Percentiles rank a stretch among this genome's conserved stretches.
phyloP scores from a whole-genome alignment of 1,140 invertebrate genomes.

The Temnothorax curvispinosus region DNA sequence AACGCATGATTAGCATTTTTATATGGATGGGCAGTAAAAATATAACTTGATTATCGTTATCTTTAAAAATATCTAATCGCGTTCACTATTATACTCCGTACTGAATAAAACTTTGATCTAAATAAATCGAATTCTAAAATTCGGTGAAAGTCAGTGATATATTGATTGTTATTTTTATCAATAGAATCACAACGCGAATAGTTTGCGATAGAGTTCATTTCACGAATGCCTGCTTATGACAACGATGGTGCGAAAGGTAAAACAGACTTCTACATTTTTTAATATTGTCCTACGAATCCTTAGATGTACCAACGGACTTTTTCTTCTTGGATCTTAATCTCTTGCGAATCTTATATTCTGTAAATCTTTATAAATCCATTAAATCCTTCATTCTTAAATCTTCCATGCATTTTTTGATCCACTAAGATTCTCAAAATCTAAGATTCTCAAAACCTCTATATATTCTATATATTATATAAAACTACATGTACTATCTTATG shows the following conservation, averaged over 20 bases:
- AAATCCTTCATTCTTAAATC: not conserved
- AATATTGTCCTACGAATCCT: not conserved
- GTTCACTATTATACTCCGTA: not conserved
- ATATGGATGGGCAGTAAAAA: not conserved
- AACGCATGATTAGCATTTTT: slow-evolving; percentile 5
- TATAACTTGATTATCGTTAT: not conserved
- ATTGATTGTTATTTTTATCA: slow-evolving; percentile 6
- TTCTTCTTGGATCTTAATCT: not conserved
- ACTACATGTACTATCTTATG: not conserved
- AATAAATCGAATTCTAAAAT: not conserved
- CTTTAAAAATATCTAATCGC: slow-evolving; percentile 2
- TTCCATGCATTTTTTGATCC: not conserved
- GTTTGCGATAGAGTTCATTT: slow-evolving; percentile 4
- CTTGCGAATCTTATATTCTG: not conserved
- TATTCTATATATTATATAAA: not conserved
- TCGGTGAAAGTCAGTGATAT: not conserved
- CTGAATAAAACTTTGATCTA: not conserved
- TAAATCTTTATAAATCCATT: not conserved
- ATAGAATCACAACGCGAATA: not conserved
- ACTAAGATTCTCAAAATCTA: not conserved
- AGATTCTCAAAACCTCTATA: not conserved
- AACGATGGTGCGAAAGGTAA: not conserved
- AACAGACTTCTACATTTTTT: slow-evolving; percentile 21
- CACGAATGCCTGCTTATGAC: not conserved
- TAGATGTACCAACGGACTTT: not conserved